Percentiles rank a stretch among this genome's conserved stretches.
Evolutionary conservation across 2,797 vertebrate genomes (phyloP).

Genomic region (Gephyroberyx darwinii): DNA sequence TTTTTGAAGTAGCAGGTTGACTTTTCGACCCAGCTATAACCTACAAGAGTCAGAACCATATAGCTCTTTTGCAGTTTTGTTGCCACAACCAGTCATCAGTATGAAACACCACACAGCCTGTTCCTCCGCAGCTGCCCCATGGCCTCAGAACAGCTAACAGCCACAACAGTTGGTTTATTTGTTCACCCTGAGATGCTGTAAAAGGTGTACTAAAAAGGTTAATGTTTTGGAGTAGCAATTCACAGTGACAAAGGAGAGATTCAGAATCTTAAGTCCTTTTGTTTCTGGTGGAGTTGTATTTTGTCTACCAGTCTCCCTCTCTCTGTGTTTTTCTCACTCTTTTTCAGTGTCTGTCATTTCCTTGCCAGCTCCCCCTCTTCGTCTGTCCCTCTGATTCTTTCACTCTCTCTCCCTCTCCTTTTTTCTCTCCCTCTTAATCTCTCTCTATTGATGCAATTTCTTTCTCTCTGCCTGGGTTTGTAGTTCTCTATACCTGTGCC

Average conservation of each 20-base stretch:
- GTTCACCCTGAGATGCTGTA: slow-evolving; percentile 45
- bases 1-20: not conserved
- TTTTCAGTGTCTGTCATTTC: not conserved
- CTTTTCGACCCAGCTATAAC: slow-evolving; percentile 8
- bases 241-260: not conserved
- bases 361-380: not conserved
- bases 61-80: slow-evolving; percentile 38
- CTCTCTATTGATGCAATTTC: not conserved
- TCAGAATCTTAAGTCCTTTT: not conserved
- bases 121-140: slow-evolving; percentile 46
- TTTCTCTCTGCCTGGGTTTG: not conserved
- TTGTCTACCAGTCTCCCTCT: slow-evolving; percentile 2
- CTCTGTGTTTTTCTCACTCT: slow-evolving; percentile 9
- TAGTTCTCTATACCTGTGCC: slow-evolving; percentile 7
- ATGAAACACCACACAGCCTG: slow-evolving; percentile 31
- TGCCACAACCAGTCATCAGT: slow-evolving; percentile 32
- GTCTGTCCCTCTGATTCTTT: not conserved
- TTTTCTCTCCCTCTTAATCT: not conserved
- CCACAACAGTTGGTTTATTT: slow-evolving; percentile 58
- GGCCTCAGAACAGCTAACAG: slow-evolving; percentile 34
- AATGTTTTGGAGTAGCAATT: not conserved
- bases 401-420: not conserved
- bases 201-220: slow-evolving; percentile 41
- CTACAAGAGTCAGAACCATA: slow-evolving; percentile 29
- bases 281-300: not conserved